phyloP scores from a whole-genome alignment of 2,113 vertebrate genomes.

The Prochilodus magdalenae region DNA sequence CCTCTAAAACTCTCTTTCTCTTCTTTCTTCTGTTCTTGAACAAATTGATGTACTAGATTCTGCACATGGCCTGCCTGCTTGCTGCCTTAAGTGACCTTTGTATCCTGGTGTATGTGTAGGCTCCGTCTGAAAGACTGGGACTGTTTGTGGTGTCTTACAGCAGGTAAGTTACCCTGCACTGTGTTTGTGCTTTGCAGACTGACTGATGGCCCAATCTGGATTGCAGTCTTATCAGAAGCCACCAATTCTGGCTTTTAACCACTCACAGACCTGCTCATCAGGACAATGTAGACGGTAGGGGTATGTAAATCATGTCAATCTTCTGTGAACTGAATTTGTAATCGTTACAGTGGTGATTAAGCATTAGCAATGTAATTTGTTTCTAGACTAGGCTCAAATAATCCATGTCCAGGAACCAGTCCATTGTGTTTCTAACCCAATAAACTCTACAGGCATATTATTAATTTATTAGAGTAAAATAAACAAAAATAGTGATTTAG shows the following conservation, averaged over 20 bases:
- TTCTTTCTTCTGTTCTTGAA: neutral
- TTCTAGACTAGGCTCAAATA: too few species aligned
- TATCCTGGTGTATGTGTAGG: neutral
- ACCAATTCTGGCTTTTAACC: neutral
- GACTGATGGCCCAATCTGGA: neutral
- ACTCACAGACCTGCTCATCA: neutral
- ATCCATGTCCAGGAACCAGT: too few species aligned
- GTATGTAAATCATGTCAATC: neutral
- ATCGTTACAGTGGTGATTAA: too few species aligned
- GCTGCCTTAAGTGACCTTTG: slow-evolving; percentile 16
- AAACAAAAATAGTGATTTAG: too few species aligned
- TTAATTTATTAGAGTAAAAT: too few species aligned
- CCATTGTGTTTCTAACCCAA: too few species aligned
- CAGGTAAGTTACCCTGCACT: neutral
- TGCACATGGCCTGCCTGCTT: neutral
- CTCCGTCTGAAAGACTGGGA: neutral
- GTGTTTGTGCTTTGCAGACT: neutral
- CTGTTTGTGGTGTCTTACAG: neutral
- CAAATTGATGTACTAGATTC: neutral
- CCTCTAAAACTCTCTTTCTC: neutral
- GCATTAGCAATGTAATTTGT: too few species aligned
- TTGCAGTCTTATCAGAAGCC: neutral
- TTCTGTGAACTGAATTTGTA: too few species aligned
- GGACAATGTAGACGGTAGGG: neutral
- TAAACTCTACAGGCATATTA: too few species aligned